Evolutionary conservation across 2,888 invertebrate genomes (phyloP).

Genomic region (Gortyna flavago): DNA sequence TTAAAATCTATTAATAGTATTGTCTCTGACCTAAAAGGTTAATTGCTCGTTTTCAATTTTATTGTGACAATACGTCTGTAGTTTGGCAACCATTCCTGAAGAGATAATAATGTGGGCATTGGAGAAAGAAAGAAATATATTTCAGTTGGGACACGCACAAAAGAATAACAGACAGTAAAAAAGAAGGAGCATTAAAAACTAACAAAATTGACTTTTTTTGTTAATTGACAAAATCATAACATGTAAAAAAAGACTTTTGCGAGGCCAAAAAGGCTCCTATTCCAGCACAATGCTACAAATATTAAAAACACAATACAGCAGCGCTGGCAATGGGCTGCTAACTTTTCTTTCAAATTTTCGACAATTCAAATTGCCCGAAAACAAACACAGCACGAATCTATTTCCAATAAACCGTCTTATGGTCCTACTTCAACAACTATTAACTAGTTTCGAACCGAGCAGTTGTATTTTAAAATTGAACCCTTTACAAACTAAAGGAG

Average conservation of each 20-base stretch:
- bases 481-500: slow-evolving; percentile 30
- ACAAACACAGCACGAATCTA: neutral
- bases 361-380: neutral
- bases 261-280: too few species aligned
- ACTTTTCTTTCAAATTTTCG: neutral
- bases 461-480: slow-evolving; percentile 30
- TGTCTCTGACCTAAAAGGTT: slow-evolving; percentile 3
- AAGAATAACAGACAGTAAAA: neutral
- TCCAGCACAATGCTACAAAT: neutral
- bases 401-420: slow-evolving; percentile 5
- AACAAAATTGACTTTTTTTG: too few species aligned
- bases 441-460: slow-evolving; percentile 16
- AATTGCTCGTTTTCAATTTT: slow-evolving; percentile 8
- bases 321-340: neutral
- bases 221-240: too few species aligned
- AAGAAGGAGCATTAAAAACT: too few species aligned
- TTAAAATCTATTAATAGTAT: slow-evolving; percentile 16
- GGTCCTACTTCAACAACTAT: neutral
- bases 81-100: neutral
- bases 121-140: neutral
- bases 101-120: neutral
- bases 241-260: too few species aligned
- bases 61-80: neutral
- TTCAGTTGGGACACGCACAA: neutral
- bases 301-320: neutral